Evolutionary conservation across 2,797 vertebrate genomes (phyloP).

Genomic region (Denticeps clupeoides): DNA sequence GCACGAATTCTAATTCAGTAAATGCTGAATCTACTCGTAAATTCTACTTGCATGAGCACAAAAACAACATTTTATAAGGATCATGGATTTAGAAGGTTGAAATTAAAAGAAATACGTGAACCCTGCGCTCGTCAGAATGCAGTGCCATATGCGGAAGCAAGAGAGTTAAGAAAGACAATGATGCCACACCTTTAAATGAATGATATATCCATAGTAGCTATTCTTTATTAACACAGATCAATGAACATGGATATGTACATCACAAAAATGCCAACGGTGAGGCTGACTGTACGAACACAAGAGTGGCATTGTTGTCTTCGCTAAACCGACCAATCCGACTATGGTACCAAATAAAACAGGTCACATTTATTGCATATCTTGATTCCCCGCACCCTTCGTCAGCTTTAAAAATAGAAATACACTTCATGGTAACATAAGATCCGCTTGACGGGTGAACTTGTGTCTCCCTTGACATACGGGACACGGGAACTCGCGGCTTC

Average conservation of each 20-base stretch:
- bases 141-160: neutral
- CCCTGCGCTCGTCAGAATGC: neutral
- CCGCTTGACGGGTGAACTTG: conserved; percentile 31
- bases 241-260: conserved; percentile 43
- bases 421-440: conserved; percentile 32
- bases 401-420: conserved; percentile 42
- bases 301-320: conserved; percentile 26
- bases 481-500: conserved; percentile 10
- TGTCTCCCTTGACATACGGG: conserved; percentile 24
- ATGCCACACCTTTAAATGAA: neutral
- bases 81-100: too few relatives aligned
- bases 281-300: conserved; percentile 31
- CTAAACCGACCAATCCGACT: conserved; percentile 31
- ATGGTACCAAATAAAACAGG: conserved; percentile 28
- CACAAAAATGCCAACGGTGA: conserved; percentile 41
- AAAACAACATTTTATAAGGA: too few relatives aligned
- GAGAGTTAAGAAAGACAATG: neutral
- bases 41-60: too few relatives aligned
- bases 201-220: conserved; percentile 25
- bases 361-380: conserved; percentile 51
- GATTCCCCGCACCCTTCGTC: conserved; percentile 25
- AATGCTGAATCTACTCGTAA: too few relatives aligned
- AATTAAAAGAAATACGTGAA: too few relatives aligned
- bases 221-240: conserved; percentile 50
- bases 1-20: too few relatives aligned